These are phyloP conservation scores for Melanogrammus aeglefinus DNA, from an alignment of 2,797 vertebrate species.

Conservation along the genomic window DNA sequence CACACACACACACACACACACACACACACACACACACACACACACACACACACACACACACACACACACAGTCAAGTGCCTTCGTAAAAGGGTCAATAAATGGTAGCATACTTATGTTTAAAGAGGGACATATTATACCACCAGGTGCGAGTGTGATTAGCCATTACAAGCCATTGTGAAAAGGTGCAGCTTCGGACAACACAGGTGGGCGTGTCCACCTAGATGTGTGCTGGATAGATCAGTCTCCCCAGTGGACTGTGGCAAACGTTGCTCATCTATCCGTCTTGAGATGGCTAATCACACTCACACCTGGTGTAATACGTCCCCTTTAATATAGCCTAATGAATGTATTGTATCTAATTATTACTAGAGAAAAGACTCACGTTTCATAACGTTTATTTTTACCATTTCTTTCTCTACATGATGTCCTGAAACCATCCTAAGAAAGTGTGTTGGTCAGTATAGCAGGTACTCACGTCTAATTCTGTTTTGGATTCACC, in stretches of 20 bases:
- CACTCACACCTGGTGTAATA: no score
- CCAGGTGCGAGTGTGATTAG: no score
- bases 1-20: background rate
- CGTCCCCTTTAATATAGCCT: no score
- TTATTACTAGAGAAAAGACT: background rate
- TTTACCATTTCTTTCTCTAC: background rate
- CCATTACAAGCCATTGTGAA: no score
- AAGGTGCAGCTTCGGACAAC: no score
- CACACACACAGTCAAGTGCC: background rate
- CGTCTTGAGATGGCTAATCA: no score
- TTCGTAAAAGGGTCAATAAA: background rate
- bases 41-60: background rate
- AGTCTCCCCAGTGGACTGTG: no score
- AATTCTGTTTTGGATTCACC: slow-evolving; percentile 94
- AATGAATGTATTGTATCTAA: background rate
- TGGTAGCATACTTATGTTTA: background rate
- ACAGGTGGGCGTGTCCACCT: no score
- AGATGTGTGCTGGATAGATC: no score
- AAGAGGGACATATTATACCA: no score
- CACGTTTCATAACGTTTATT: no score
- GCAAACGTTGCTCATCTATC: no score
- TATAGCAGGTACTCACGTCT: slow-evolving; percentile 79
- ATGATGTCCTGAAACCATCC: background rate
- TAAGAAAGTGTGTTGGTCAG: background rate
- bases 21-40: background rate